Evolutionary conservation across 2,797 vertebrate genomes (phyloP).

Genomic region (Oreochromis mossambicus): DNA sequence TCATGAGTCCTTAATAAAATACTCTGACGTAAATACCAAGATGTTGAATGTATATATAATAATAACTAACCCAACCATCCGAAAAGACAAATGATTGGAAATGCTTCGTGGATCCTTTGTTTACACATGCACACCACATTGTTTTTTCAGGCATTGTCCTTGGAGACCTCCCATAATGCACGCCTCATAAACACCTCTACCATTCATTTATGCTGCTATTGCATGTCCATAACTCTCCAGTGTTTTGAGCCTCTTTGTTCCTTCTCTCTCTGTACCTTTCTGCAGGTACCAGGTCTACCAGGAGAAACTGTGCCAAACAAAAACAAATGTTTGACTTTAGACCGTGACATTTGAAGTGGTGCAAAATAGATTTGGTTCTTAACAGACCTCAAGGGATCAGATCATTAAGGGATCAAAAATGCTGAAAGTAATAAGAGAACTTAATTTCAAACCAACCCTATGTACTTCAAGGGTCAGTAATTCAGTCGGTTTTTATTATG

Average conservation of each 20-base stretch:
- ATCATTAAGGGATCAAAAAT: background rate
- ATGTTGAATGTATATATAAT: too few relatives aligned
- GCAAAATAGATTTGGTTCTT: background rate
- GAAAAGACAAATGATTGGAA: too few relatives aligned
- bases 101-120: too few relatives aligned
- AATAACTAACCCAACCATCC: too few relatives aligned
- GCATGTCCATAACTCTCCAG: background rate
- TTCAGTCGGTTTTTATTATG: background rate
- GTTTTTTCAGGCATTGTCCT: background rate
- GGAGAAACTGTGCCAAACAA: background rate
- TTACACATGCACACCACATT: too few relatives aligned
- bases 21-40: too few relatives aligned
- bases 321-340: background rate
- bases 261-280: background rate
- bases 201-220: background rate
- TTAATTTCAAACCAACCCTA: background rate
- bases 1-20: too few relatives aligned
- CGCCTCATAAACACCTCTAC: too few relatives aligned
- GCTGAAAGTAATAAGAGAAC: background rate
- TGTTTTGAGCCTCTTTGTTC: background rate
- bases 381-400: background rate
- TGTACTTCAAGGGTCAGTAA: background rate
- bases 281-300: background rate
- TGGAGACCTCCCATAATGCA: background rate
- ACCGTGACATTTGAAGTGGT: background rate